Base-by-base conservation (phyloP, 2,888 invertebrate species). In the Caenorhabditis afra region DNA sequence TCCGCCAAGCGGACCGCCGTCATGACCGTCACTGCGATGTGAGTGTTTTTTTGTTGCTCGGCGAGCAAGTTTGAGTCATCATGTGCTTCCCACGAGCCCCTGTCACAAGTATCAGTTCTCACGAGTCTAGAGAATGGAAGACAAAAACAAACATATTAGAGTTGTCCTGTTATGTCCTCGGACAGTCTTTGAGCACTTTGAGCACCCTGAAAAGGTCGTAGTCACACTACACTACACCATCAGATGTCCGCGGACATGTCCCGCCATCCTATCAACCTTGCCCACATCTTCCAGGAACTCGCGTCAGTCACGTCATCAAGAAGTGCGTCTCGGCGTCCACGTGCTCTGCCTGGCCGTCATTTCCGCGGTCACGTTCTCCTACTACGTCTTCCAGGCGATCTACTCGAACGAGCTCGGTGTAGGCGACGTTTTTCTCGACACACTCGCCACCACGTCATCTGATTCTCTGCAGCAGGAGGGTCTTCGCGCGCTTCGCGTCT, bases 311-410 rank as follows among this genome's bases (percentile, higher is more conserved):
- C 61, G 61, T 3, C 61, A 70, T 53, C 70, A 70, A 55, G 70
- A 70, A 18, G 58, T 45, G 16, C 61, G 70, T 20, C 70, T 70
- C 8, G 45, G 53, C 18, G 55, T 62, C 39, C 70, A 70, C 23
- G 70, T 70, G 22, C 55, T 70, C 55, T 70, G 61, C 23, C 47
- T 70, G 10, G 53, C 61, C 23, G 0, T 55, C 18, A 70, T 70
- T 45, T 53, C 61, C 0, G 58, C 55, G 1, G 44, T 53, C 47
- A 70, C 70, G 5, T 70, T 70, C 47, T 39, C 61, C 39, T 70
- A 70, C 55, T 70, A 70, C 39, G 61, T 70, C 55, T 70, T 70
- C 61, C 70, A 70, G 23, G 70, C 70, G 2, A 53, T 70, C 12
- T 62, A 70, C 39, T 61, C 61, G 14, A 62, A 53, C 35, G 61